Conservation (phyloP, 2,888 invertebrate genomes). For the Ecliptopera silaceata region DNA sequence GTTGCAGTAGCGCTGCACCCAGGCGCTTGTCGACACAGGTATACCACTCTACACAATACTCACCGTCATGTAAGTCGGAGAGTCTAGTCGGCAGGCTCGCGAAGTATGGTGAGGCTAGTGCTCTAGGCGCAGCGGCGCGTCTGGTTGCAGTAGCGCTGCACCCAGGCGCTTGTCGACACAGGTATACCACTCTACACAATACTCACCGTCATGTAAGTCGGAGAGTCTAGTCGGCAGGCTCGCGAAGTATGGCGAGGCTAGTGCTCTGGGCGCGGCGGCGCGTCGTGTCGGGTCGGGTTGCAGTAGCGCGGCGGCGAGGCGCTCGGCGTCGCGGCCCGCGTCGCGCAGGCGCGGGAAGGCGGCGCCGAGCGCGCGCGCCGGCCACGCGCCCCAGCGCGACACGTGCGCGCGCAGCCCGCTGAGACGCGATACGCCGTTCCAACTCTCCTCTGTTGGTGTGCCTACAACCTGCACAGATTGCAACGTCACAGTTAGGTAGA, state of each 20-base stretch:
- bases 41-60: too few species aligned
- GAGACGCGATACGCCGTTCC: constrained; percentile 94
- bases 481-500: too few species aligned
- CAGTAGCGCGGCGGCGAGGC: constrained; percentile 92
- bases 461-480: constrained; percentile 88
- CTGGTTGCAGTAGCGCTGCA: constrained; percentile 91
- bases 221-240: constrained; percentile 94
- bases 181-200: too few species aligned
- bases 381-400: constrained; percentile 84
- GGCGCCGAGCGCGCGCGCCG: constrained; percentile 90
- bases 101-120: constrained; percentile 96
- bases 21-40: too few species aligned
- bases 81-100: too few species aligned
- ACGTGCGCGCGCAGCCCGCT: constrained; percentile 92
- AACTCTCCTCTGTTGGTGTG: constrained; percentile 96
- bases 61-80: too few species aligned
- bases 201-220: constrained; percentile 95
- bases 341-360: constrained; percentile 96
- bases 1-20: too few species aligned
- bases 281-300: constrained; percentile 94
- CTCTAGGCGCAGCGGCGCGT: constrained; percentile 93
- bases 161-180: constrained; percentile 95
- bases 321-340: constrained; percentile 93
- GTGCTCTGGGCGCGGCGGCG: constrained; percentile 93
- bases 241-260: constrained; percentile 95